These are phyloP conservation scores for Coenonympha glycerion DNA, from an alignment of 2,888 invertebrate species.

Conservation along the genomic window DNA sequence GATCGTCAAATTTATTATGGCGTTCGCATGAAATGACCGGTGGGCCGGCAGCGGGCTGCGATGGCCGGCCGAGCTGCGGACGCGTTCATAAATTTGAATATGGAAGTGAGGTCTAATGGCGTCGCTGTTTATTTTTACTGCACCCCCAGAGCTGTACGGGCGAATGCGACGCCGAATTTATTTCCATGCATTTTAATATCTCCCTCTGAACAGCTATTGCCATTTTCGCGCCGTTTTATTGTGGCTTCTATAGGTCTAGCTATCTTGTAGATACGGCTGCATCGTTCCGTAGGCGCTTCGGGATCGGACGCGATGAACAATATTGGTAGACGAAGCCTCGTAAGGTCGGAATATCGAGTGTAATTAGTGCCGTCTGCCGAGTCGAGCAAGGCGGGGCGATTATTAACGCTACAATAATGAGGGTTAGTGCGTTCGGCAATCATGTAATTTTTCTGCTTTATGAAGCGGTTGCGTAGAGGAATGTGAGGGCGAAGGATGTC, in stretches of 20 bases:
- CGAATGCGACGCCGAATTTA: slow-evolving; percentile 78
- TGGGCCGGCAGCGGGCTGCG: slow-evolving; percentile 36
- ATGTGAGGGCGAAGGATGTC: slow-evolving; percentile 48
- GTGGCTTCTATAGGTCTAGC: slow-evolving; percentile 56
- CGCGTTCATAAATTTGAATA: slow-evolving; percentile 76
- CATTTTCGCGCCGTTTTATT: slow-evolving; percentile 75
- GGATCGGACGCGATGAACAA: slow-evolving; percentile 52
- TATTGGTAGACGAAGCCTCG: slow-evolving; percentile 59
- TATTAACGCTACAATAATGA: slow-evolving; percentile 51
- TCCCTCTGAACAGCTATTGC: slow-evolving; percentile 75
- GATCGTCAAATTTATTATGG: slow-evolving; percentile 62
- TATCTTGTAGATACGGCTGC: slow-evolving; percentile 36
- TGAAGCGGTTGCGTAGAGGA: slow-evolving; percentile 47
- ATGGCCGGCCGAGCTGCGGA: slow-evolving; percentile 45
- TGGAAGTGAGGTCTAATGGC: slow-evolving; percentile 78
- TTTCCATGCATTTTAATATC: slow-evolving; percentile 77
- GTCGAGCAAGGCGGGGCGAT: slow-evolving; percentile 34
- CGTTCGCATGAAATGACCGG: slow-evolving; percentile 52
- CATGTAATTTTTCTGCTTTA: slow-evolving; percentile 55
- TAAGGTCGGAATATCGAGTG: slow-evolving; percentile 50
- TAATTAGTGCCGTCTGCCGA: slow-evolving; percentile 51
- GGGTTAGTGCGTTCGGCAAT: slow-evolving; percentile 39
- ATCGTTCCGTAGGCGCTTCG: slow-evolving; percentile 64
- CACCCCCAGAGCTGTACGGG: slow-evolving; percentile 72
- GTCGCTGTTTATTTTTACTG: slow-evolving; percentile 78